These are phyloP conservation scores for Aporrectodea caliginosa DNA, from an alignment of 1,140 invertebrate genomes.

Conservation along the genomic window DNA sequence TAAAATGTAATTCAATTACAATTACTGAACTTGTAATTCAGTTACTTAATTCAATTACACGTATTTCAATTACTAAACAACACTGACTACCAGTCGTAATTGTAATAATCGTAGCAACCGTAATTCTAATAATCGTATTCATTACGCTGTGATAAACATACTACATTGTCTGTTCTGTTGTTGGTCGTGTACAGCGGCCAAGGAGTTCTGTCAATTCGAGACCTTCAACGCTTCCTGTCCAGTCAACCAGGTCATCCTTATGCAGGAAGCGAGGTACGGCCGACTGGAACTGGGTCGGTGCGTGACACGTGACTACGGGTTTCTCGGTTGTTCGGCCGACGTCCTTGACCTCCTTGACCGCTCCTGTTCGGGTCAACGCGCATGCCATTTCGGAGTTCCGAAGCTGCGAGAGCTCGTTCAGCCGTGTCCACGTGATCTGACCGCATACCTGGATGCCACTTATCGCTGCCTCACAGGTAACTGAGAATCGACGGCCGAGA, in stretches of 20 bases:
- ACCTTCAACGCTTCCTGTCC: conserved; percentile 14
- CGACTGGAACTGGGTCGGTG: conserved; percentile 15
- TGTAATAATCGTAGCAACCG: no score
- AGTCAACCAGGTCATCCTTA: conserved; percentile 7
- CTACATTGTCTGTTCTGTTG: no score
- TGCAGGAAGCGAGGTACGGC: conserved; percentile 15
- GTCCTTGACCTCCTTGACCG: conserved; percentile 6
- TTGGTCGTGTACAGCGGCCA: no score
- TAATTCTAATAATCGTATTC: no score
- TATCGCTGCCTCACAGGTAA: conserved; percentile 23
- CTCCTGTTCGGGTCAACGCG: conserved; percentile 12
- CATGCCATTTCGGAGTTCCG: conserved; percentile 8
- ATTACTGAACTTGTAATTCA: no score
- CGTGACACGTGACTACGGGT: conserved; percentile 10
- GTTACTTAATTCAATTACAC: no score
- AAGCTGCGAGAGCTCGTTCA: conserved; percentile 12
- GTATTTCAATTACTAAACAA: no score
- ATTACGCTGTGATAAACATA: no score
- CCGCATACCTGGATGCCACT: conserved; percentile 15
- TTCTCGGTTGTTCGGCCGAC: conserved; percentile 21
- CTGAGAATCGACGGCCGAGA: no score
- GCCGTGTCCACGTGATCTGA: conserved; percentile 25
- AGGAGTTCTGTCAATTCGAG: conserved; percentile 24
- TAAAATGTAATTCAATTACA: no score
- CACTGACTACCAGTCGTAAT: no score